These are phyloP conservation scores for Napeogenes inachia DNA, from an alignment of 2,888 invertebrate species.

Conservation along the genomic window DNA sequence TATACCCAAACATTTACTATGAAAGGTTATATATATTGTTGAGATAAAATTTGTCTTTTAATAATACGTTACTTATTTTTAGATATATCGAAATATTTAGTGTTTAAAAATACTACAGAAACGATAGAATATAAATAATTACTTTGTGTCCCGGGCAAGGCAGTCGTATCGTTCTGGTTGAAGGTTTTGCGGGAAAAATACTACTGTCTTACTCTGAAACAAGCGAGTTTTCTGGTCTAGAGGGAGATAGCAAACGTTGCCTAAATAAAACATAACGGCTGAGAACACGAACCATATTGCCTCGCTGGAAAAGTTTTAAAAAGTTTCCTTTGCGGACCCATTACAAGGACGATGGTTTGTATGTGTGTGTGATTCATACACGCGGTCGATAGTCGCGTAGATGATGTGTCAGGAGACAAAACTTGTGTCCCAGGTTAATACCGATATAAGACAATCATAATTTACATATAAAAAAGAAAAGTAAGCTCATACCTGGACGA, in stretches of 20 bases:
- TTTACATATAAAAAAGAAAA: not conserved
- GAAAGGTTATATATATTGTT: not conserved
- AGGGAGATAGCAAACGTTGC: conserved; percentile 63
- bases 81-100: conserved; percentile 1
- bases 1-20: conserved; percentile 2
- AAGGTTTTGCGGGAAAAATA: conserved; percentile 44
- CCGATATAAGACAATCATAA: conserved; percentile 22
- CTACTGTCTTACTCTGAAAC: conserved; percentile 47
- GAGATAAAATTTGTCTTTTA: too few relatives aligned
- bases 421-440: conserved; percentile 27
- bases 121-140: conserved; percentile 78
- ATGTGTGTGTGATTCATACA: conserved; percentile 64
- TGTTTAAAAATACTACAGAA: conserved; percentile 74
- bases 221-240: conserved; percentile 39
- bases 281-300: conserved; percentile 79
- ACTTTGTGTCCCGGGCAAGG: conserved; percentile 76
- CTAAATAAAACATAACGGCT: conserved; percentile 77
- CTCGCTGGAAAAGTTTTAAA: conserved; percentile 78
- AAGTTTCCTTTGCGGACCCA: conserved; percentile 79
- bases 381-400: conserved; percentile 58
- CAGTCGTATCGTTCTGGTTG: conserved; percentile 52
- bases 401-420: conserved; percentile 31
- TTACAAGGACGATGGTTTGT: conserved; percentile 68
- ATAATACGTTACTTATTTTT: too few relatives aligned
- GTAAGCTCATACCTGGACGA: too few relatives aligned